A percentile compares a stretch with the other conserved stretches of the same genome.
These are phyloP conservation scores for Luidia sarsii DNA, from an alignment of 53 echinoderm and acorn worm species.

Conservation along the genomic window DNA sequence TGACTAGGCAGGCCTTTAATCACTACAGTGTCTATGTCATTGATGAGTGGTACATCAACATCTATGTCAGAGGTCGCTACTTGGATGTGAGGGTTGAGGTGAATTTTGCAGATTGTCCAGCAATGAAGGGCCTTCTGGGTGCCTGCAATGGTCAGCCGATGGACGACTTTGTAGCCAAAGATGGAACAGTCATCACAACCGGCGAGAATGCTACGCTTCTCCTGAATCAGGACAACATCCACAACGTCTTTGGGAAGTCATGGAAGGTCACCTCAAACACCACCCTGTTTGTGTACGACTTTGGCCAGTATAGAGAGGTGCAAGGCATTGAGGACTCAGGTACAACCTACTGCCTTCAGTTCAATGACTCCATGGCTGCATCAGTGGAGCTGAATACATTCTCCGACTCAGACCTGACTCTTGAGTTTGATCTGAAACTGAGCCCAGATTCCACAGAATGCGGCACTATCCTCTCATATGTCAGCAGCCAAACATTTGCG, in stretches of 20 bases:
- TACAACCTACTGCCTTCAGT: conserved; percentile 75
- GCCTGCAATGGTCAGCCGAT: conserved; percentile 64
- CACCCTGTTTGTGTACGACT: conserved; percentile 59
- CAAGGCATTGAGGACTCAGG: conserved; percentile 59
- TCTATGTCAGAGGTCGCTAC: conserved; percentile 71
- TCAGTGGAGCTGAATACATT: conserved; percentile 67
- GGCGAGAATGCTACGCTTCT: conserved; percentile 53
- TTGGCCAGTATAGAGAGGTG: conserved; percentile 66
- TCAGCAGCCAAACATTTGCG: conserved; percentile 57
- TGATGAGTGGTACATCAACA: conserved; percentile 49
- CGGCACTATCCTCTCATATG: conserved; percentile 70
- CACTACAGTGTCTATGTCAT: conserved; percentile 63
- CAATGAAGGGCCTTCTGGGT: conserved; percentile 69
- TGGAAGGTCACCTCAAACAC: conserved; percentile 55
- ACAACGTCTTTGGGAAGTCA: conserved; percentile 71
- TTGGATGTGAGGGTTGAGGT: conserved; percentile 56
- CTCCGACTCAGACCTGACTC: conserved; percentile 81
- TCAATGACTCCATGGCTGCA: conserved; percentile 65
- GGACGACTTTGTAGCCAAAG: conserved; percentile 71
- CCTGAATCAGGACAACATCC: conserved; percentile 69
- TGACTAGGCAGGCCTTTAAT: conserved; percentile 60
- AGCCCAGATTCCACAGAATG: conserved; percentile 43
- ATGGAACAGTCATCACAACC: conserved; percentile 40
- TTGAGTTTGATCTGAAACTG: conserved; percentile 75
- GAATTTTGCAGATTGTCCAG: conserved; percentile 21